Conservation (phyloP, 2,113 vertebrate genomes). For the Peromyscus polionotus region DNA sequence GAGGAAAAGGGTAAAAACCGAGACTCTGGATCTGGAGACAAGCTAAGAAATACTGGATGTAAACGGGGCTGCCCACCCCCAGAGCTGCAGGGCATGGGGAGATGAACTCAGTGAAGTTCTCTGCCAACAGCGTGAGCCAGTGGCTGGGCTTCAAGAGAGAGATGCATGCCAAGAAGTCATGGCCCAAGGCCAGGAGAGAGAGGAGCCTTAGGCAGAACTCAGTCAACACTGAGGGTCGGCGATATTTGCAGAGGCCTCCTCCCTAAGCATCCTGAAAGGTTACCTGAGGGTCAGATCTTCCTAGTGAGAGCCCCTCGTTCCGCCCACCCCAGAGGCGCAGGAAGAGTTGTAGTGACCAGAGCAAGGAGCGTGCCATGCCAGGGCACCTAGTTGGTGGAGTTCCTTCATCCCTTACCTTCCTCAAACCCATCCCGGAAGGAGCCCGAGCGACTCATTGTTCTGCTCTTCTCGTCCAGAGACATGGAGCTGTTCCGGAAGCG, state of each 20-base stretch:
- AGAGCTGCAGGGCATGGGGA: background rate
- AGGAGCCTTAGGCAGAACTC: background rate
- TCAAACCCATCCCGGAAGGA: slow-evolving; percentile 99
- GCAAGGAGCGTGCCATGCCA: background rate
- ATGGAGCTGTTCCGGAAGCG: slow-evolving; percentile 98
- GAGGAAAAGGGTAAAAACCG: background rate
- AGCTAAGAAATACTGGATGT: background rate
- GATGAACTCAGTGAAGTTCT: background rate
- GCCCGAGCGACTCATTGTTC: slow-evolving; percentile 97
- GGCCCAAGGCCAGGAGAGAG: background rate
- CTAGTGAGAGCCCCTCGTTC: background rate
- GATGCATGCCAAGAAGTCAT: background rate
- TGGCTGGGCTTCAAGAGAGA: background rate
- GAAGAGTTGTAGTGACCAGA: background rate
- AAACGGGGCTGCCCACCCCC: background rate
- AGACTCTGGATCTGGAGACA: background rate
- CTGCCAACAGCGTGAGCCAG: background rate
- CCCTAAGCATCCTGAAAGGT: background rate
- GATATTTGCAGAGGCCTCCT: slow-evolving; percentile 18
- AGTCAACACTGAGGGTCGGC: background rate
- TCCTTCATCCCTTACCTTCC: slow-evolving; percentile 92
- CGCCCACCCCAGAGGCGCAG: background rate
- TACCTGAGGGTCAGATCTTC: background rate
- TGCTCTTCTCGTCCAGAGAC: slow-evolving; percentile 97
- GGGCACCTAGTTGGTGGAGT: rapidly evolving